Evolutionary conservation across 2,888 invertebrate genomes (phyloP).

Genomic region (Pseudococcus viburni): DNA sequence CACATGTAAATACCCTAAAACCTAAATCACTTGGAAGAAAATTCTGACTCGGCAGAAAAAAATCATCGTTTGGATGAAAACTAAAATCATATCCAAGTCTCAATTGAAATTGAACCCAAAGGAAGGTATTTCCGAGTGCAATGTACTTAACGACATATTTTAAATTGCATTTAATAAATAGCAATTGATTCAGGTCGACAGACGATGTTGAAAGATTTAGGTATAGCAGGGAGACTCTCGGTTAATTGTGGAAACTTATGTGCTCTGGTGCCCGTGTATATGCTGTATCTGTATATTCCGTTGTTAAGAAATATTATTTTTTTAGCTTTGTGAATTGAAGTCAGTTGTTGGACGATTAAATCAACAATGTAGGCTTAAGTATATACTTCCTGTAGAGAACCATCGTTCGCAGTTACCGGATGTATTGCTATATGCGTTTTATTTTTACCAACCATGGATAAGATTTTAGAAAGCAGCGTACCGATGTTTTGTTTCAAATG

Average conservation of each 20-base stretch:
- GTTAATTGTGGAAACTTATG: slow-evolving; percentile 59
- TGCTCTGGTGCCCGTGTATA: slow-evolving; percentile 18
- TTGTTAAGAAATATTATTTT: slow-evolving; percentile 56
- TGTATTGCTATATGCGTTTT: slow-evolving; percentile 56
- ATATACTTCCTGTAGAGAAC: slow-evolving; percentile 60
- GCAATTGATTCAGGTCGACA: slow-evolving; percentile 65
- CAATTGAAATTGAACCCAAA: slow-evolving; percentile 43
- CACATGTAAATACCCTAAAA: too few relatives aligned
- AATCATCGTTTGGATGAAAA: not conserved
- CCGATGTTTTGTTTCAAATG: not conserved
- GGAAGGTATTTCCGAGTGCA: slow-evolving; percentile 60
- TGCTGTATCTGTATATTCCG: slow-evolving; percentile 16
- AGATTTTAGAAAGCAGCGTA: not conserved
- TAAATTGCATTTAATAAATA: slow-evolving; percentile 65
- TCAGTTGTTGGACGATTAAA: slow-evolving; percentile 64
- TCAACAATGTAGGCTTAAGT: slow-evolving; percentile 65
- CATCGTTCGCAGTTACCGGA: slow-evolving; percentile 54
- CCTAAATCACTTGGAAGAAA: too few relatives aligned
- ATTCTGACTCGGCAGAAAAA: not conserved
- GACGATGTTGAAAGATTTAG: slow-evolving; percentile 55
- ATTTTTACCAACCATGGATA: not conserved
- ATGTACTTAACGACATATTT: slow-evolving; percentile 57
- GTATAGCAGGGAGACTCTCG: slow-evolving; percentile 21
- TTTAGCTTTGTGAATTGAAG: slow-evolving; percentile 61
- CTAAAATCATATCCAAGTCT: not conserved